Base-by-base conservation (phyloP, 2,113 vertebrate genomes). In the Podilymbus podiceps region DNA sequence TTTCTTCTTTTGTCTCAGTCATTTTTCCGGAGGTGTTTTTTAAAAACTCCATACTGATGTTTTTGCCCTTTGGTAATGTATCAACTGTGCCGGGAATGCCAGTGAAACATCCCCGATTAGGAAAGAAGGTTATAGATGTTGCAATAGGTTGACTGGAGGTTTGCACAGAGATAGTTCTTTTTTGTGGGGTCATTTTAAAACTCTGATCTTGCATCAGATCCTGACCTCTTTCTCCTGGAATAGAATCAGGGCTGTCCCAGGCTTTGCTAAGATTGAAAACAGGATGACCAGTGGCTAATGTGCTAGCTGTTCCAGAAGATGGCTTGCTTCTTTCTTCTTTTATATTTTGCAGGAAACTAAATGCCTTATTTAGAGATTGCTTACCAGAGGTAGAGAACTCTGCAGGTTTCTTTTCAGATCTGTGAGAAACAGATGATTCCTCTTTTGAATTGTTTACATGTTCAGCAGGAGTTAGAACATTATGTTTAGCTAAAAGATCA, bases 141-240 rank as follows among this genome's bases (percentile, higher is more conserved):
- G 98, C 97, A 80, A 91, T 84, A 62, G 88, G 87, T 86, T 97
- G 97, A 95, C 86, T 97, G 40, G 96, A 93, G 71, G 78, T 72
- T 96, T 96, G 97, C 71, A 95, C 42, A 81, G 97, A 96, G 83
- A 92, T 17, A 42, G 64, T 73, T 87, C 40, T 95, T 42, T 88
- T 94, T 85, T 96, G 97, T 68, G 97, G 97, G 74, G 73, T 96
- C 88, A 97, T 77, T 94, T 98, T 96, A 91, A 91, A 95, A 79
- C 91, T 87, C 91, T 93, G 91, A 56, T 98, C 96, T 96, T 97
- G 96, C 88, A 92, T 93, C 56, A 96, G 96, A 95, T 92, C 47
- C 88, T 83, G 88, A 97, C 90, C 67, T 88, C 59, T 76, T 86
- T 98, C 96, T 83, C 77, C 92, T n/a, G 93, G 83, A 94, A 73